Conservation (phyloP, 2,113 vertebrate genomes). For the Papio anubis region DNA sequence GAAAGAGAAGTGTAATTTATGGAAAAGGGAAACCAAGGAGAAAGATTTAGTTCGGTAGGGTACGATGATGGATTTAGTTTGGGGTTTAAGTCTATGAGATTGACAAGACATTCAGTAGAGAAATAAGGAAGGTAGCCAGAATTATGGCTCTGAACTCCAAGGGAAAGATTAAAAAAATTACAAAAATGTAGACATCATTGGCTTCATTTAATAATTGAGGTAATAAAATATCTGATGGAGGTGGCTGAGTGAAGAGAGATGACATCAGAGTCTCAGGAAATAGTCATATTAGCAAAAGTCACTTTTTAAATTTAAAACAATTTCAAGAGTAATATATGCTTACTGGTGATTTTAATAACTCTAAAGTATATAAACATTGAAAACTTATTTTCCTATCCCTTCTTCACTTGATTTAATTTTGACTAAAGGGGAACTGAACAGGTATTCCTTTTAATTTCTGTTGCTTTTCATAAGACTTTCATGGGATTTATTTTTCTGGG, state of each 20-base stretch:
- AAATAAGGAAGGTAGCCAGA: neutral
- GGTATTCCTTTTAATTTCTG: conserved; percentile 1
- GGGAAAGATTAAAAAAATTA: neutral
- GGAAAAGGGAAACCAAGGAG: neutral
- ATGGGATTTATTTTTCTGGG: neutral
- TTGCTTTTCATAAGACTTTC: conserved; percentile 8
- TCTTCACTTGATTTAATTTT: conserved; percentile 15
- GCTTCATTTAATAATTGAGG: neutral
- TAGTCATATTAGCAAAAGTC: neutral
- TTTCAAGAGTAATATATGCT: neutral
- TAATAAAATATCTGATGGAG: neutral
- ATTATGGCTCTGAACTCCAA: neutral
- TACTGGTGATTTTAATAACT: neutral
- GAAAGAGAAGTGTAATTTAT: neutral
- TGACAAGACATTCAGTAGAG: neutral
- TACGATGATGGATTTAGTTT: neutral
- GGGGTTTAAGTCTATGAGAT: neutral
- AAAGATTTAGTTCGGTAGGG: neutral
- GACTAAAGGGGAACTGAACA: neutral
- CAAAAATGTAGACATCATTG: neutral
- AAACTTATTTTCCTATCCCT: neutral
- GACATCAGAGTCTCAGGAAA: neutral
- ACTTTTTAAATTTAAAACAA: neutral
- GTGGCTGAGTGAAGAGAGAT: neutral
- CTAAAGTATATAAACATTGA: neutral